Percentiles rank a stretch among this genome's conserved stretches.
These are phyloP conservation scores for Ascidia mentula DNA, from an alignment of 23 tunicate genomes.

Conservation along the genomic window DNA sequence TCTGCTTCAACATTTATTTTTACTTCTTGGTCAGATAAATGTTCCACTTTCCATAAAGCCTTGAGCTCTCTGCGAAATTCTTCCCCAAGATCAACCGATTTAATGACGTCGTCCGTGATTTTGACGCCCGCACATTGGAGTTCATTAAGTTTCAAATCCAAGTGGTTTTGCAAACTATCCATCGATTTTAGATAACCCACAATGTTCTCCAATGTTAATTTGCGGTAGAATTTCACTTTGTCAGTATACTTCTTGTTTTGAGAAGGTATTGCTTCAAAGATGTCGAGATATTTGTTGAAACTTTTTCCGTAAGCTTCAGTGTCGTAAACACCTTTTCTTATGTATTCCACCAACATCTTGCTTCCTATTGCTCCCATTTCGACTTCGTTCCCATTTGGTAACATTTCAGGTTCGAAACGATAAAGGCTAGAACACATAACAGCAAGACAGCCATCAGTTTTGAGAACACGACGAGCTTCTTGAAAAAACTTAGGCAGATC, in stretches of 20 bases:
- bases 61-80: background rate
- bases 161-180: background rate
- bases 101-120: background rate
- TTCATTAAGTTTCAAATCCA: background rate
- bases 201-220: background rate
- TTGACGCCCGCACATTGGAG: background rate
- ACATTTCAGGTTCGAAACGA: background rate
- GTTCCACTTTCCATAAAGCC: background rate
- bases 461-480: slow-evolving; percentile 44
- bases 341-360: background rate
- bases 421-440: slow-evolving; percentile 13
- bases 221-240: background rate
- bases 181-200: background rate
- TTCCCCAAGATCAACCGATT: background rate
- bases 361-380: background rate
- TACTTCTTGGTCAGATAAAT: background rate
- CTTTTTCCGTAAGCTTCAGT: background rate
- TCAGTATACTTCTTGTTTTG: background rate
- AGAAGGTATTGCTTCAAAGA: background rate
- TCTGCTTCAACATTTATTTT: background rate
- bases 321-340: background rate
- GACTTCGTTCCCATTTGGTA: background rate
- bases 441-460: slow-evolving; percentile 35
- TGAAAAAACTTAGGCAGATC: slow-evolving; percentile 28
- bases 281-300: background rate